Conservation (phyloP, 2,888 invertebrate species). For the Torymus aiolomorphi region DNA sequence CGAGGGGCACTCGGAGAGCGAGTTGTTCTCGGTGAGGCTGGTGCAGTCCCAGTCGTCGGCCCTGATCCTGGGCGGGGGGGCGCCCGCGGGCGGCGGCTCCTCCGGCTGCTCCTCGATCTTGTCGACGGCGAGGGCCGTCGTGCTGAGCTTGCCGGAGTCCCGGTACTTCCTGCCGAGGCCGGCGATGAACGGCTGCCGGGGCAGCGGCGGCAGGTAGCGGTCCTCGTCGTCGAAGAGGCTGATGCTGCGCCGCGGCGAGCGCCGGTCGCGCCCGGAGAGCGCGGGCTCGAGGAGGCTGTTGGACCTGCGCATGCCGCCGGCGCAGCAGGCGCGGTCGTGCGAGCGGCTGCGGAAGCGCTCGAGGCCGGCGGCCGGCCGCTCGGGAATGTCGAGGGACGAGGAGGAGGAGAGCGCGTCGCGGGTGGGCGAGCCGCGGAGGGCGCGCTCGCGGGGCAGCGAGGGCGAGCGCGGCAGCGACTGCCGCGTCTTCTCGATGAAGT, state of each 20-base stretch:
- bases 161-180: constrained; percentile 66
- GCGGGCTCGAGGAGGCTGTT: constrained; percentile 67
- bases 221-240: constrained; percentile 70
- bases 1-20: constrained; percentile 60
- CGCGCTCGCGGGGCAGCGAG: constrained; percentile 67
- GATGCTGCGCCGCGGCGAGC: constrained; percentile 66
- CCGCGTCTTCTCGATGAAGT: constrained; percentile 71
- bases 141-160: constrained; percentile 60
- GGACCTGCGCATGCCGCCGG: constrained; percentile 69
- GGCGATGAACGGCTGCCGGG: constrained; percentile 63
- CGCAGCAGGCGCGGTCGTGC: constrained; percentile 34
- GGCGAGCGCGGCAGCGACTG: constrained; percentile 69
- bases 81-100: too few species aligned
- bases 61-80: not conserved
- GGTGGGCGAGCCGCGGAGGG: constrained; percentile 60
- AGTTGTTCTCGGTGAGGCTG: constrained; percentile 28
- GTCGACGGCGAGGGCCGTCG: constrained; percentile 64
- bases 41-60: too few species aligned
- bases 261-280: constrained; percentile 59
- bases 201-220: constrained; percentile 61
- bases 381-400: not conserved
- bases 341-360: constrained; percentile 47
- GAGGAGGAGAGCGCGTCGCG: not conserved
- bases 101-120: constrained; percentile 70
- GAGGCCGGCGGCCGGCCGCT: not conserved